phyloP scores from a whole-genome alignment of 2,888 invertebrate species.

The Synanthedon vespiformis region DNA sequence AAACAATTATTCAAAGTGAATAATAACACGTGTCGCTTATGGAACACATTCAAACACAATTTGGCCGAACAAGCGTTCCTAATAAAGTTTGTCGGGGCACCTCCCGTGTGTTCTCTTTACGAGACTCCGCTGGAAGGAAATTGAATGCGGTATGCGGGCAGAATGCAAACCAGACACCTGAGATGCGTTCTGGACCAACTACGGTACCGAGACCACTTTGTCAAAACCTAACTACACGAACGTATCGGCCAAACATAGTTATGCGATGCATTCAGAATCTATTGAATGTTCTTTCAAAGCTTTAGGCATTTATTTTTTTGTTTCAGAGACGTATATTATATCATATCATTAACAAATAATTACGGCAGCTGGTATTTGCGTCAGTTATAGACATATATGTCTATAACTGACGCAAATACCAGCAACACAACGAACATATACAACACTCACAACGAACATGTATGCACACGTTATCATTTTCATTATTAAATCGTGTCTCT shows the following conservation, averaged over 20 bases:
- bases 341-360: no score
- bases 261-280: not conserved
- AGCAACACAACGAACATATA: no score
- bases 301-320: no score
- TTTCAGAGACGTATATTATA: no score
- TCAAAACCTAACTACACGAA: not conserved
- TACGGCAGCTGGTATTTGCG: no score
- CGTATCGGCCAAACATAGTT: not conserved
- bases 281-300: no score
- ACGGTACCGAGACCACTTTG: not conserved
- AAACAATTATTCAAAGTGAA: no score
- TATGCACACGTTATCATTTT: no score
- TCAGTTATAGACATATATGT: no score
- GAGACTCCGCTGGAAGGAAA: conserved; percentile 31
- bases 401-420: no score
- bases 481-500: no score
- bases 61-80: conserved; percentile 27
- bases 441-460: no score
- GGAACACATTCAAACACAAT: conserved; percentile 13
- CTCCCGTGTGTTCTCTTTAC: conserved; percentile 29
- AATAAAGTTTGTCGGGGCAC: conserved; percentile 34
- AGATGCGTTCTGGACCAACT: not conserved
- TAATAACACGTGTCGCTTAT: not conserved
- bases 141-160: conserved; percentile 42
- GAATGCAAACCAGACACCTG: conserved; percentile 30